Conservation (phyloP, 2,888 invertebrate genomes). For the Cybosia mesomella region DNA sequence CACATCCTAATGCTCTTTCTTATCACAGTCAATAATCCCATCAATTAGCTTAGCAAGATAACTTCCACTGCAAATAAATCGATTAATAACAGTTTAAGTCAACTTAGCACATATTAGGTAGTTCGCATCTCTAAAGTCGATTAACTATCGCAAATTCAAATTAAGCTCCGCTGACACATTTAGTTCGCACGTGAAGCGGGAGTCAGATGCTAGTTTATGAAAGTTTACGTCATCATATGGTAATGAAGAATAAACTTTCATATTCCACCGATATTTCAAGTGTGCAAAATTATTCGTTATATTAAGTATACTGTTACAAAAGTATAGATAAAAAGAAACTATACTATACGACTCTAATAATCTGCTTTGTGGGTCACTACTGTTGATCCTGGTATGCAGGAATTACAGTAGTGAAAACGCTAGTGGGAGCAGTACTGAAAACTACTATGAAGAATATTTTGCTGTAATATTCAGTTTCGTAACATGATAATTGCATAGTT, state of each 20-base stretch:
- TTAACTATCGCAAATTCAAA: slow-evolving; percentile 64
- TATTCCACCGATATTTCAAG: slow-evolving; percentile 22
- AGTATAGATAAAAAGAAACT: too few relatives aligned
- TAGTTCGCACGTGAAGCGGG: slow-evolving; percentile 49
- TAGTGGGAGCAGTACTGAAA: too few relatives aligned
- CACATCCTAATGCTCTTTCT: not conserved
- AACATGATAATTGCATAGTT: too few relatives aligned
- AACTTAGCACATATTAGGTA: slow-evolving; percentile 56
- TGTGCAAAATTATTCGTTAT: too few relatives aligned
- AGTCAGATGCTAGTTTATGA: slow-evolving; percentile 50
- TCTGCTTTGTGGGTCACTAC: too few relatives aligned
- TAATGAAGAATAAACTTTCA: slow-evolving; percentile 40
- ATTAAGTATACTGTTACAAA: too few relatives aligned
- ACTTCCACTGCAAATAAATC: slow-evolving; percentile 32
- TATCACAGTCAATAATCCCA: not conserved
- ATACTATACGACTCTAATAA: too few relatives aligned
- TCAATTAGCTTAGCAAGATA: not conserved
- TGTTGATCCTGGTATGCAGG: too few relatives aligned
- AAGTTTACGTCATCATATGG: slow-evolving; percentile 40
- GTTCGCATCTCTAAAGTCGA: slow-evolving; percentile 59
- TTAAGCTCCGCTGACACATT: slow-evolving; percentile 63
- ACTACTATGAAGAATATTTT: too few relatives aligned
- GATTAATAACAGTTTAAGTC: slow-evolving; percentile 61
- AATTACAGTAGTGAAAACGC: too few relatives aligned
- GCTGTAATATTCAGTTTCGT: too few relatives aligned